Base-by-base conservation (phyloP, 2,888 invertebrate species). In the Drosophila aldrichi region DNA sequence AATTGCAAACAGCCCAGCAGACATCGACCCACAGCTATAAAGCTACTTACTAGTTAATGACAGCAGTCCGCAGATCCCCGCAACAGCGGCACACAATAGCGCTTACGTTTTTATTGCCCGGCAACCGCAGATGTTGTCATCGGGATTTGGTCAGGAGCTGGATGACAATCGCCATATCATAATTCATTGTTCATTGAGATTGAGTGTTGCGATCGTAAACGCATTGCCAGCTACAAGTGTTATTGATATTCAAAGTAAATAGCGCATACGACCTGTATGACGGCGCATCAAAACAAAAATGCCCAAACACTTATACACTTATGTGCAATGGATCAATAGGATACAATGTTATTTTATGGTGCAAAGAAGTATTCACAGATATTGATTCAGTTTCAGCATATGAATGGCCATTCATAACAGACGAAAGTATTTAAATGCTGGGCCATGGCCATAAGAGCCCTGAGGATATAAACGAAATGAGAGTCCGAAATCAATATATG, bases 91-190 rank as follows among this genome's bases (percentile, higher is more conserved):
- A 18, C 29, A n/a, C 32, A 32, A 49, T 14, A 29, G 48, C 52
- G 52, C 52, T 38, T 52, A 74, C 64, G 63, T 38, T 78, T 88
- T 84, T 85, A 84, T 72, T 82, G 86, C 70, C 79, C 51, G 38
- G 52, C 61, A 64, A 72, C 85, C 78, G 74, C 76, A 81, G 56
- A 49, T 65, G 56, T 64, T 60, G 68, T 55, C 68, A 66, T 51
- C 69, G 43, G 56, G 32, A 20, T 38, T 9, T 32, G 32, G 36
- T 9, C 40, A 22, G 55, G 44, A 25, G 36, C n/a, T 16, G 29
- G 61, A 32, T 46, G 74, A 55, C 60, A 66, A 56, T 49, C 64
- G 66, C 49, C 69, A 32, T 63, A 66, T 75, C 79, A 72, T 72
- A 75, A 78, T 69, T 78, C 75, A 69, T 49, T 64, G 68, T 63